Evolutionary conservation across 1,140 invertebrate species (phyloP).

Genomic region (Epicauta chinensis): DNA sequence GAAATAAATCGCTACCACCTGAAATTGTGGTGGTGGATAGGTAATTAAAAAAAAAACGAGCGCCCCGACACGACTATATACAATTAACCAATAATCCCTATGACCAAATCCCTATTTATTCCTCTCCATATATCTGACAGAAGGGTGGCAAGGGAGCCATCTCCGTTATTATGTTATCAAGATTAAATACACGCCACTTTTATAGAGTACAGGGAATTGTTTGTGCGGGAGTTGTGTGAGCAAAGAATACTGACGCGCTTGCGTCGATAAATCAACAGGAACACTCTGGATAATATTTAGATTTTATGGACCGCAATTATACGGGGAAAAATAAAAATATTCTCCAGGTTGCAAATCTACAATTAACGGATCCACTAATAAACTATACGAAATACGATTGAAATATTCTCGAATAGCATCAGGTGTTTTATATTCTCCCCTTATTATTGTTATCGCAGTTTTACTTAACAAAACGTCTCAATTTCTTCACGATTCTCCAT

Average conservation of each 20-base stretch:
- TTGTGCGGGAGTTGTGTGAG: constrained; percentile 10
- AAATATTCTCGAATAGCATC: no score
- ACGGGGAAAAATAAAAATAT: no score
- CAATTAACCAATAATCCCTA: constrained; percentile 37
- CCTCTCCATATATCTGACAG: constrained; percentile 36
- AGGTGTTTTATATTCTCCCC: no score
- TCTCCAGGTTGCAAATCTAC: no score
- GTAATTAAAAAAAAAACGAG: constrained; percentile 18
- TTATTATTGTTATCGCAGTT: no score
- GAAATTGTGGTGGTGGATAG: background rate
- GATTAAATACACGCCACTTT: constrained; percentile 28
- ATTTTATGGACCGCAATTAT: no score
- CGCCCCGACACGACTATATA: constrained; percentile 9
- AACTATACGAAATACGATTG: no score
- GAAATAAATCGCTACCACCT: constrained; percentile 12
- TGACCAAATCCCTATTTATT: constrained; percentile 37
- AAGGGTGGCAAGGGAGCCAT: constrained; percentile 34
- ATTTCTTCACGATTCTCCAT: constrained; percentile 7
- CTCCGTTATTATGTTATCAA: constrained; percentile 32
- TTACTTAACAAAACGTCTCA: no score
- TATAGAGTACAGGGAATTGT: constrained; percentile 18
- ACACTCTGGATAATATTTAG: no score
- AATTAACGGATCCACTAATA: no score
- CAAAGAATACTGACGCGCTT: background rate
- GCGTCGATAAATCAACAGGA: constrained; percentile 5